Base-by-base conservation (phyloP, 2,113 vertebrate species). In the Andinoacara biseriatus region DNA sequence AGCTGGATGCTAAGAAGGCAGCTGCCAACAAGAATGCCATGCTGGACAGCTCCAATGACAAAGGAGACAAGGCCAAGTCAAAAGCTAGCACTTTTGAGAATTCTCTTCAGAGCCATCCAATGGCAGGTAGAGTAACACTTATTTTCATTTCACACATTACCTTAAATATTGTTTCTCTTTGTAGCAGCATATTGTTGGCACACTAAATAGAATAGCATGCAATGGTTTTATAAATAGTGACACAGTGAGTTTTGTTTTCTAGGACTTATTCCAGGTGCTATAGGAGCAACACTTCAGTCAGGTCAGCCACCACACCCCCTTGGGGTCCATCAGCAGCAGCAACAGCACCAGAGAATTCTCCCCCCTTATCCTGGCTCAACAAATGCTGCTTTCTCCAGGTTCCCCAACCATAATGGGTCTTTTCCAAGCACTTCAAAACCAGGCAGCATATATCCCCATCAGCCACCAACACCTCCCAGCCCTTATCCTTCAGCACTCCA, bases 1-100 rank as follows among this genome's bases (percentile, higher is more conserved):
- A 99, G 91, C 91, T 98, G 59, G 97, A 99, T 77, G 96, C 97
- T 88, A 98, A 96, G 95, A 98, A 96, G 89, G 97, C 97, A 57
- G 96, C 97, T 7, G 95, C 95, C 57, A 97, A 97, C 86, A 97
- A 96, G 92, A 95, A 96, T 59, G 94, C 96, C 56, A 95, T 96
- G 74, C 82, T 96, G 90, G 97, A 98, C 80, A 97, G 93, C 61
- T 83, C 94, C 20, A 87, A 95, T 58, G 94, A 85, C 78, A 99
- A 97, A 94, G 93, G 87, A 38, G 98, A 99, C 24, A 98, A 96
- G 92, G 95, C 95, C 58, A 97, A 97, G 86, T 84, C 94, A 76
- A 98, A 98, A 90, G 95, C 95, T 90, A 83, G 89, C 79, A 94
- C 87, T 90, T 92, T 92, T 31, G 98, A 98, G 33, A 94, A 69